These are phyloP conservation scores for Anas bernieri DNA, from an alignment of 2,797 vertebrate genomes.

Conservation along the genomic window DNA sequence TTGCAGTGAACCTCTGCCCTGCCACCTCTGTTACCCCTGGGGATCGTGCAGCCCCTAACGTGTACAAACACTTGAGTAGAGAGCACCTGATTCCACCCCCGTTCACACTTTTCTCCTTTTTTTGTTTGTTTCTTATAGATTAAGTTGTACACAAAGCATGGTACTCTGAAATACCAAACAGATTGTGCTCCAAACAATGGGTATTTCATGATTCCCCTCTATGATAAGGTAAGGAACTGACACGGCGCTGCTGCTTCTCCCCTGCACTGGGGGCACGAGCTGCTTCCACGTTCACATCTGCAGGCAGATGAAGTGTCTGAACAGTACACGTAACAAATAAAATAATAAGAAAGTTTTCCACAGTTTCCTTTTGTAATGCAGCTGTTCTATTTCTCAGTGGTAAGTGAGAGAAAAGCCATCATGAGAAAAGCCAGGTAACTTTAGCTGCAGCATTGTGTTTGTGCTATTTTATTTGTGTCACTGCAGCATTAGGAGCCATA, in stretches of 20 bases:
- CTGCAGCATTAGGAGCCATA: background rate
- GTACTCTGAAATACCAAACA: slow-evolving; percentile 97
- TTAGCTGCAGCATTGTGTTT: accelerated
- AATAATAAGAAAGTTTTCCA: background rate
- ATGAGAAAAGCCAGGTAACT: background rate
- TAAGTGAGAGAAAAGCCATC: background rate
- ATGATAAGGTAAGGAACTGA: slow-evolving; percentile 90
- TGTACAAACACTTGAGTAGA: accelerated
- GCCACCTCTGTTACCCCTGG: background rate
- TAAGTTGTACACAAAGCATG: slow-evolving; percentile 96
- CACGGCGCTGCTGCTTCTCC: accelerated
- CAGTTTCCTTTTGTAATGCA: background rate
- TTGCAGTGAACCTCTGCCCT: accelerated
- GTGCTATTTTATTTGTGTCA: background rate
- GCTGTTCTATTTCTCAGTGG: accelerated
- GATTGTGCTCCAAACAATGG: slow-evolving; percentile 98
- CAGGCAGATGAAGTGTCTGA: accelerated
- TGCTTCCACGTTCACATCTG: background rate
- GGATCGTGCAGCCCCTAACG: background rate
- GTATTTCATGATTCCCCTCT: slow-evolving; percentile 99
- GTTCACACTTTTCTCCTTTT: background rate
- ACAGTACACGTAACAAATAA: background rate
- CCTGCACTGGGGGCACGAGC: background rate
- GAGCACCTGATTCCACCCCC: background rate
- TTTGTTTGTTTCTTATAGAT: slow-evolving; percentile 80